A percentile compares a stretch with the other conserved stretches of the same genome.
Evolutionary conservation across 2,113 vertebrate species (phyloP).

Genomic region (Rhizomys pruinosus): DNA sequence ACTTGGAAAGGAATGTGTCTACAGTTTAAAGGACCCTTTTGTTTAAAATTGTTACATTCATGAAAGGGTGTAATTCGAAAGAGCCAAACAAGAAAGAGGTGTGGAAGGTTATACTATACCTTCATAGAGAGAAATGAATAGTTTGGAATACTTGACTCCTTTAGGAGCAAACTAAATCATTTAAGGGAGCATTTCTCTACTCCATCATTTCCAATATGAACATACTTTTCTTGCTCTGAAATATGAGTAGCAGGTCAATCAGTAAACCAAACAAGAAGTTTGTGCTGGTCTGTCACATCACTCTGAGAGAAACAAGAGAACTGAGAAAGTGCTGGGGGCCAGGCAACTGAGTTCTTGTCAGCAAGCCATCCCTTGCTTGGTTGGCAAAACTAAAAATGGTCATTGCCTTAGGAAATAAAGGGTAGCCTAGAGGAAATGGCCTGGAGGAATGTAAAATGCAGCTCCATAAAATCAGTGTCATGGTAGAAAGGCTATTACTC

Average conservation of each 20-base stretch:
- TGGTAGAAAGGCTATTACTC: conserved; percentile 38
- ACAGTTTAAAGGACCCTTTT: background rate
- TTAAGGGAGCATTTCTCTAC: background rate
- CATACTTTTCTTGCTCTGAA: conserved; percentile 4
- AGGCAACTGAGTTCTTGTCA: background rate
- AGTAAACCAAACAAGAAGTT: conserved; percentile 40
- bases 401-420: conserved; percentile 63
- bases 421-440: conserved; percentile 57
- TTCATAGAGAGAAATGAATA: background rate
- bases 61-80: background rate
- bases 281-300: background rate
- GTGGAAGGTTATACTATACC: background rate
- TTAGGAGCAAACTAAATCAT: background rate
- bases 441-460: conserved; percentile 60
- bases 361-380: conserved; percentile 41
- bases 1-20: background rate
- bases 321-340: background rate
- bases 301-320: background rate
- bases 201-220: background rate
- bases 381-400: conserved; percentile 66
- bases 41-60: background rate
- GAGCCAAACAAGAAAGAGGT: background rate
- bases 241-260: conserved; percentile 4
- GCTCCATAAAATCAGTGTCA: conserved; percentile 51
- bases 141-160: background rate